Percentiles rank a stretch among this genome's conserved stretches.
phyloP scores from a whole-genome alignment of 1,140 invertebrate genomes.

The Apis cerana region DNA sequence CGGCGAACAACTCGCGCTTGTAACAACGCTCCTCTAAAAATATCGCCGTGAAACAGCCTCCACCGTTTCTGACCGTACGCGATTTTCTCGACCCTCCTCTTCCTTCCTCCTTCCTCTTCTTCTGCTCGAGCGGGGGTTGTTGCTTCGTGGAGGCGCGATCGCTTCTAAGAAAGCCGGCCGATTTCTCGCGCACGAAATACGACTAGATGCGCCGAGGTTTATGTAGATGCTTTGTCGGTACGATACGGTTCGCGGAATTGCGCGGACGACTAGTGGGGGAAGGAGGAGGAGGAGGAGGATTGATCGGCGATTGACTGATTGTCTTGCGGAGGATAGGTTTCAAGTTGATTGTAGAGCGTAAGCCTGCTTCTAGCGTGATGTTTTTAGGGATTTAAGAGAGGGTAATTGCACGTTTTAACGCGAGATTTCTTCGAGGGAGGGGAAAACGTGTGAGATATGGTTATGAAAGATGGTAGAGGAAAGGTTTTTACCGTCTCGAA shows the following conservation, averaged over 20 bases:
- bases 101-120: not conserved
- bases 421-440: not conserved
- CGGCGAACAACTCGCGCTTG: constrained; percentile 4
- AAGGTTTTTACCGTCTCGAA: not conserved
- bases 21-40: constrained; percentile 11
- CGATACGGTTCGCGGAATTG: not conserved
- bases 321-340: not conserved
- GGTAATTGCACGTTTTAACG: not conserved
- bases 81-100: not conserved
- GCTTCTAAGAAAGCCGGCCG: not conserved
- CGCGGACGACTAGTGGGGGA: not conserved
- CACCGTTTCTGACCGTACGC: not conserved
- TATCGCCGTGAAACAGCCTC: constrained; percentile 3
- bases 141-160: not conserved
- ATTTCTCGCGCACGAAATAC: constrained; percentile 27
- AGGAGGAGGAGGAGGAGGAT: not conserved
- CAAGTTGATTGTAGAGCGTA: not conserved
- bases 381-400: not conserved
- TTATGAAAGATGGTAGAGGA: not conserved
- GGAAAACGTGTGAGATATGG: not conserved
- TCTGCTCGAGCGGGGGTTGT: not conserved
- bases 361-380: not conserved
- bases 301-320: constrained; percentile 14
- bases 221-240: constrained; percentile 31
- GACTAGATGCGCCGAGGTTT: constrained; percentile 14